These are phyloP conservation scores for Diplodus sargus DNA, from an alignment of 2,797 vertebrate genomes.

Conservation along the genomic window DNA sequence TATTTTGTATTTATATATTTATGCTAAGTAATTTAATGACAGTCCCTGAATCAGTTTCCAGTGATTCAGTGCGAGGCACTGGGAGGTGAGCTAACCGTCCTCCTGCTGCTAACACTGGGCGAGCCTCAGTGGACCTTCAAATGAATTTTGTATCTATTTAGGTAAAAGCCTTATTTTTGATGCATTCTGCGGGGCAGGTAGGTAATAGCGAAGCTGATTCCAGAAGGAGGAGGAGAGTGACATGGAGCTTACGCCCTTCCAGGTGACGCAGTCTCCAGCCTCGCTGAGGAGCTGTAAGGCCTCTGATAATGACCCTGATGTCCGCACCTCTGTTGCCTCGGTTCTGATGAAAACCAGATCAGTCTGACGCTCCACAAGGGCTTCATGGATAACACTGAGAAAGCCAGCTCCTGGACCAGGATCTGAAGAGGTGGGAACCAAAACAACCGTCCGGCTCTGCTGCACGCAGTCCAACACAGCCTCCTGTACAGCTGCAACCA, in stretches of 20 bases:
- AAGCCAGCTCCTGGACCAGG: conserved; percentile 71
- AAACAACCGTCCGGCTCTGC: conserved; percentile 88
- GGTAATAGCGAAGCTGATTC: conserved; percentile 90
- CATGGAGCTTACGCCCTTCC: conserved; percentile 83
- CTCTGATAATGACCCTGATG: conserved; percentile 78
- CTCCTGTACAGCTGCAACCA: conserved; percentile 85
- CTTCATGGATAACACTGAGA: conserved; percentile 88
- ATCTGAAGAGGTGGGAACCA: conserved; percentile 85
- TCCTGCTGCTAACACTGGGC: too few relatives aligned
- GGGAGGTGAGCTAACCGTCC: too few relatives aligned
- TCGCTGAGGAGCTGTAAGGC: conserved; percentile 85
- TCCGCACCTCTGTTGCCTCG: conserved; percentile 25
- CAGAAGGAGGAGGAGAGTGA: conserved; percentile 87
- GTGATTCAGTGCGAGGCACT: too few relatives aligned
- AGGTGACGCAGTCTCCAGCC: conserved; percentile 84
- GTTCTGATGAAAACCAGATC: conserved; percentile 88
- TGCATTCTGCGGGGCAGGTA: conserved; percentile 73
- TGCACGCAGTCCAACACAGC: conserved; percentile 87
- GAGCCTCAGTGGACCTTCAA: too few relatives aligned
- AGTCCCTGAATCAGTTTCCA: too few relatives aligned
- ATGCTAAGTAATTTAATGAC: too few relatives aligned
- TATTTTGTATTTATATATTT: too few relatives aligned
- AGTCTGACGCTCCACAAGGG: conserved; percentile 90
- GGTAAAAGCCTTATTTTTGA: conserved; percentile 8
- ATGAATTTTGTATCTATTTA: too few relatives aligned